Base-by-base conservation (phyloP, 2,797 vertebrate species). In the Pseudochaenichthys georgianus region DNA sequence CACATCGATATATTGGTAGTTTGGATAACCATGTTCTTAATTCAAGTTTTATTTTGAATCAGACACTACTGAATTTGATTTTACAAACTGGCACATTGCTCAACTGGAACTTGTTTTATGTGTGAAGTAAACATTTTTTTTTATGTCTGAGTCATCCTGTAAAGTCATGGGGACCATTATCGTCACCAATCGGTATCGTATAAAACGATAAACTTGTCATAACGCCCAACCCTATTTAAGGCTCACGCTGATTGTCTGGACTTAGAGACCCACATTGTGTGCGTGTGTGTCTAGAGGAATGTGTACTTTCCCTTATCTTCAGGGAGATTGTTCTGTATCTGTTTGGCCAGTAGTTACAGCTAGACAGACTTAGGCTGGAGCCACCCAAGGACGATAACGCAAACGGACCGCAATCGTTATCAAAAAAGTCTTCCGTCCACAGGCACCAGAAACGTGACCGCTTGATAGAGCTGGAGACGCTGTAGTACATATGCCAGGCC, bases 261-360 rank as follows among this genome's bases (percentile, higher is more conserved):
- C n/a, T n/a, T 55, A 9, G 38, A 48, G 31, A 50, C 28, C 9
- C 47, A 41, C 6, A 34, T 28, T 67, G 48, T 9, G 2, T 38
- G 2, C 31, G 2, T 31, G 1, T 55, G 5, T 50, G 31, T n/a
- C 17, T n/a, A 31, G 34, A 69, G 4, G 5, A 21, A 45, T 51
- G 17, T 58, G 38, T 43, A 28, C 23, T 28, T 28, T 28, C 23
- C 38, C 41, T 64, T 46, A 64, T 51, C 46, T 67, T 62, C 16
- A 61, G 28, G 19, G 41, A 46, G 42, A 53, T 28, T 42, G 48
- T 17, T 41, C 15, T 70, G 58, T 13, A 46, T 54, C 46, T 43
- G 23, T 47, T 42, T 68, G 1, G 4, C 9, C 17, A 47, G 4
- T 28, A 16, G 74, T 70, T 50, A 19, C 16, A 42, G 16, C 31